These are phyloP conservation scores for Gephyroberyx darwinii DNA, from an alignment of 2,797 vertebrate genomes.

Conservation along the genomic window DNA sequence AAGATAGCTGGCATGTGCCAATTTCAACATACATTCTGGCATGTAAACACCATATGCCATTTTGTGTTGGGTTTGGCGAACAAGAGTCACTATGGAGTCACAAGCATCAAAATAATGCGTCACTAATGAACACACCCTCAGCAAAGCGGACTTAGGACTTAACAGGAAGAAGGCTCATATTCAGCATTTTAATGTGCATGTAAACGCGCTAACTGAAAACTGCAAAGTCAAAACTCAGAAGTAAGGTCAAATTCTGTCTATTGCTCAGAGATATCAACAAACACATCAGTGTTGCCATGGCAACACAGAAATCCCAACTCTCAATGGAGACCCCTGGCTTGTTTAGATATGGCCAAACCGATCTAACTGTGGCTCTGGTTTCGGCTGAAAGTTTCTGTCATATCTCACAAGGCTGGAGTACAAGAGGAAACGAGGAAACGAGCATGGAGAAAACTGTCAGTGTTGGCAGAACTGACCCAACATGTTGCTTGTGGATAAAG, in stretches of 20 bases:
- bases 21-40: no score
- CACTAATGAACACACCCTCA: no score
- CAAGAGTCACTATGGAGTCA: no score
- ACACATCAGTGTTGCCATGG: not conserved
- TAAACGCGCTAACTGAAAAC: slow-evolving; percentile 10
- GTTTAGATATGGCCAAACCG: not conserved
- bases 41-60: no score
- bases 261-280: slow-evolving; percentile 25
- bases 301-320: slow-evolving; percentile 13
- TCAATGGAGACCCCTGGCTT: not conserved
- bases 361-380: slow-evolving; percentile 4
- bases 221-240: slow-evolving; percentile 36
- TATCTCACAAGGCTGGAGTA: not conserved
- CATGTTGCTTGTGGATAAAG: slow-evolving; percentile 37
- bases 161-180: no score
- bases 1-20: no score
- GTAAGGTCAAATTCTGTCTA: slow-evolving; percentile 6
- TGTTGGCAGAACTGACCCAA: slow-evolving; percentile 42
- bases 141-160: no score
- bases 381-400: not conserved
- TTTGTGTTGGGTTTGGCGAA: no score
- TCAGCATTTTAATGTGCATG: no score
- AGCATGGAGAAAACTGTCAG: not conserved
- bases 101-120: no score
- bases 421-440: not conserved